These are phyloP conservation scores for Drosophila paulistorum DNA, from an alignment of 1,140 invertebrate species.

Conservation along the genomic window DNA sequence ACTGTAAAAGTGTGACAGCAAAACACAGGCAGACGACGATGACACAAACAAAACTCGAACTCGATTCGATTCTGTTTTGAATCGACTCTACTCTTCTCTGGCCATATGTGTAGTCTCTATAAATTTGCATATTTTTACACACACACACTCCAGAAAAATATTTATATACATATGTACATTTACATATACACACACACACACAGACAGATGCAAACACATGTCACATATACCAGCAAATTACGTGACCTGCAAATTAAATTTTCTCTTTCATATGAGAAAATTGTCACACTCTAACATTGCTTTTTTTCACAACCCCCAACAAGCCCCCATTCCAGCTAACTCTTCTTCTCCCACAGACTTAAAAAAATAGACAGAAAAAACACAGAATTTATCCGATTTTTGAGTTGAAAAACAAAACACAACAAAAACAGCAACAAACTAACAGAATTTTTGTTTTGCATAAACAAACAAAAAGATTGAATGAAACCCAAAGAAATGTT, in stretches of 20 bases:
- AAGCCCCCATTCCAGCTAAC: neutral
- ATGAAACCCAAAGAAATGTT: neutral
- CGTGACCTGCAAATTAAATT: conserved; percentile 81
- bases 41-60: conserved; percentile 43
- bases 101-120: conserved; percentile 70
- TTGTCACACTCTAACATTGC: conserved; percentile 64
- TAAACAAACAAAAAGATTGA: conserved; percentile 3
- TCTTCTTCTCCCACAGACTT: neutral
- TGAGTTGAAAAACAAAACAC: neutral
- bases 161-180: conserved; percentile 72
- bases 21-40: conserved; percentile 44
- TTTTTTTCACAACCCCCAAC: conserved; percentile 29
- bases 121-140: conserved; percentile 78
- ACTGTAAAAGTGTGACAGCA: conserved; percentile 66
- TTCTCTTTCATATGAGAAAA: conserved; percentile 76
- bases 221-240: conserved; percentile 71
- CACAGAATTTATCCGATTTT: conserved; percentile 33
- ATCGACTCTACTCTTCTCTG: conserved; percentile 26
- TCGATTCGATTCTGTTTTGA: conserved; percentile 34
- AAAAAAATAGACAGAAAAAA: conserved; percentile 38
- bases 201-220: conserved; percentile 34
- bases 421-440: neutral
- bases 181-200: conserved; percentile 14
- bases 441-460: neutral
- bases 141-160: conserved; percentile 16